phyloP scores from a whole-genome alignment of 2,888 invertebrate genomes.

The Stratiomys singularior region DNA sequence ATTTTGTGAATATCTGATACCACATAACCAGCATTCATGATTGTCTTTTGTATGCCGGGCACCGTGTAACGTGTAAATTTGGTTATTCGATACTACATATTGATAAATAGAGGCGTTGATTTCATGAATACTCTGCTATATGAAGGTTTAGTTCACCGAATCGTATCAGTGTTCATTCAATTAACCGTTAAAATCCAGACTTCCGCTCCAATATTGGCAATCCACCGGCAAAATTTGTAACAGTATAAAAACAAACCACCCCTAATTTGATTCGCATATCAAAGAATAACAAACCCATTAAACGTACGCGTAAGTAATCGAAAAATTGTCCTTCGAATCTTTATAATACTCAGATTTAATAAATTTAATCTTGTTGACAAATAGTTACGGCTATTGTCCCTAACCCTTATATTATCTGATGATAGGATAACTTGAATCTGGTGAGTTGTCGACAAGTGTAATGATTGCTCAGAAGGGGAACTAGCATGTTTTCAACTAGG shows the following conservation, averaged over 20 bases:
- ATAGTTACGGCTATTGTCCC: constrained; percentile 31
- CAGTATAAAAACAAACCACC: constrained; percentile 41
- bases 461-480: background rate
- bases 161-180: background rate
- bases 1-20: too few species aligned
- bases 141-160: constrained; percentile 11
- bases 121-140: too few species aligned
- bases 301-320: constrained; percentile 13
- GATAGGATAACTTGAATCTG: constrained; percentile 1
- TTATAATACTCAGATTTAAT: constrained; percentile 30
- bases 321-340: constrained; percentile 19
- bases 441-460: constrained; percentile 19
- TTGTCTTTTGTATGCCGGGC: too few species aligned
- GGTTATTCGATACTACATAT: too few species aligned
- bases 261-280: constrained; percentile 44
- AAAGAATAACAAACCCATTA: constrained; percentile 38
- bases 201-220: background rate
- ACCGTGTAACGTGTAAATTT: too few species aligned
- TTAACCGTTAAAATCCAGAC: constrained; percentile 23
- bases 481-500: background rate
- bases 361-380: constrained; percentile 42
- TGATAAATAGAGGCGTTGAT: too few species aligned
- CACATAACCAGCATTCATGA: too few species aligned
- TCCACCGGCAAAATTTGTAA: constrained; percentile 40
- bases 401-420: too few species aligned